Evolutionary conservation across 2,888 invertebrate species (phyloP).

Genomic region (Lasius fuliginosus): DNA sequence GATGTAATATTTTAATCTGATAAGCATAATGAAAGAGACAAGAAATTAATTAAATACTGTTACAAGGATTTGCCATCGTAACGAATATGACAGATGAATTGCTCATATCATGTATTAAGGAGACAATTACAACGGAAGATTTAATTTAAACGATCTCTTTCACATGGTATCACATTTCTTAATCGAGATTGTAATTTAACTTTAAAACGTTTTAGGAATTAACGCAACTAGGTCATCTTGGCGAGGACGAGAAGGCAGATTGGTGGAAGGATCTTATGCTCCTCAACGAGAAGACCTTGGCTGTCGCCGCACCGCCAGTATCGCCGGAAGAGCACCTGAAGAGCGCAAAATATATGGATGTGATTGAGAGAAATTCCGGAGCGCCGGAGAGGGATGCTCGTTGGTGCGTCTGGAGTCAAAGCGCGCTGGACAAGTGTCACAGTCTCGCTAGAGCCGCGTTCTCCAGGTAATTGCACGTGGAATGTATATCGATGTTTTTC

Average conservation of each 20-base stretch:
- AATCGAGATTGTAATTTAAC: not conserved
- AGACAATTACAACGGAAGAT: not conserved
- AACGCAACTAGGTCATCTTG: slow-evolving; percentile 82
- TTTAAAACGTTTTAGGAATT: slow-evolving; percentile 74
- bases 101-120: not conserved
- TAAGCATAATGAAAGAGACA: not conserved
- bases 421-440: slow-evolving; percentile 92
- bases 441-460: slow-evolving; percentile 91
- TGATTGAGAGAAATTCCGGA: slow-evolving; percentile 91
- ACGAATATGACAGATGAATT: not conserved
- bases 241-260: slow-evolving; percentile 84
- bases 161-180: not conserved
- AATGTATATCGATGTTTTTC: not conserved
- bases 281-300: slow-evolving; percentile 89
- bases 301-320: slow-evolving; percentile 90
- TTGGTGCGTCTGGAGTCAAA: slow-evolving; percentile 89
- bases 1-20: not conserved
- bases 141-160: not conserved
- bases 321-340: slow-evolving; percentile 89
- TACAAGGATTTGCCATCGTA: not conserved
- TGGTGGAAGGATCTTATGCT: slow-evolving; percentile 88
- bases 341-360: slow-evolving; percentile 90
- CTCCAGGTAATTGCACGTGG: slow-evolving; percentile 85
- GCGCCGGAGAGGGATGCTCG: slow-evolving; percentile 89
- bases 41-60: not conserved